A percentile compares a stretch with the other conserved stretches of the same genome.
Evolutionary conservation across 2,113 vertebrate species (phyloP).

Genomic region (Pluvianellus socialis): DNA sequence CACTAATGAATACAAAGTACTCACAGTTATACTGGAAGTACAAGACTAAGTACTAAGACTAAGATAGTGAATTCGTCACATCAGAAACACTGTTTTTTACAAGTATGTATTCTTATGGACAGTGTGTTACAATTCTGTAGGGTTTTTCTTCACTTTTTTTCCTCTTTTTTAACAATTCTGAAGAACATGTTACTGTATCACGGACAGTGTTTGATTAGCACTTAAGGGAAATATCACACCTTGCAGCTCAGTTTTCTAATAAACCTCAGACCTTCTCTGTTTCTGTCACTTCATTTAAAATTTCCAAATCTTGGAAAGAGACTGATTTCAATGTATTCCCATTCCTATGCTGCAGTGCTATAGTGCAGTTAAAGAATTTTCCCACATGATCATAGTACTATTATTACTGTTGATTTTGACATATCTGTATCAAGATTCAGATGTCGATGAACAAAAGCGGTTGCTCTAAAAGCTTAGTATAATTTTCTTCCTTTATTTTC

Average conservation of each 20-base stretch:
- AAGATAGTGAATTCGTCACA: not conserved
- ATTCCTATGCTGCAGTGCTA: not conserved
- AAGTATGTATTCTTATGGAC: not conserved
- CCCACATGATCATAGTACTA: not conserved
- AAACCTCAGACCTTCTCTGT: not conserved
- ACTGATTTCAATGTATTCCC: not conserved
- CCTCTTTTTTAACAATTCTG: not conserved
- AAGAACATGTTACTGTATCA: not conserved
- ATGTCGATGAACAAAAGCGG: not conserved
- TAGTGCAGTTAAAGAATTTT: not conserved
- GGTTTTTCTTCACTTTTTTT: not conserved
- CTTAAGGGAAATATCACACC: not conserved
- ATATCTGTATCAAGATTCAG: not conserved
- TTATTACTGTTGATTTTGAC: not conserved
- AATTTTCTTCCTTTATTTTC: not conserved
- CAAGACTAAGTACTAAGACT: not conserved
- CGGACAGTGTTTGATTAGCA: not conserved
- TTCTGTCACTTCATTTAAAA: not conserved
- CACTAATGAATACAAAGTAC: not conserved
- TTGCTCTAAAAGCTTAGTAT: not conserved
- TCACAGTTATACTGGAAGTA: not conserved
- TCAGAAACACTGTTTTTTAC: not conserved
- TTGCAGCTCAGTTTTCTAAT: not conserved
- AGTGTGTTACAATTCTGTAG: not conserved
- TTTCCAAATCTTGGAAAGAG: not conserved